phyloP scores from a whole-genome alignment of 2,113 vertebrate species.

The Cairina moschata region DNA sequence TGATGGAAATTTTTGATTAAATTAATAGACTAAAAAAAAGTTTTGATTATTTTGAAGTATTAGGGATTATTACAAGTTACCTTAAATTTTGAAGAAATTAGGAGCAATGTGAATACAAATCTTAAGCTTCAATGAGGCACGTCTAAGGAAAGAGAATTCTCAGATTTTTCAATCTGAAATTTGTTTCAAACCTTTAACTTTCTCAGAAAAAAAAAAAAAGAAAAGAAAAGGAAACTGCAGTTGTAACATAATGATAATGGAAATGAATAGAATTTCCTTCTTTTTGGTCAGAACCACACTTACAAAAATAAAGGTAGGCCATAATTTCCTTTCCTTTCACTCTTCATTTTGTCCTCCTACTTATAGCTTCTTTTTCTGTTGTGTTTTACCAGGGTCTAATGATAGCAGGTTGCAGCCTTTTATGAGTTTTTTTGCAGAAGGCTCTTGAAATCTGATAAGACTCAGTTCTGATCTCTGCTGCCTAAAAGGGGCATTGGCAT shows the following conservation, averaged over 20 bases:
- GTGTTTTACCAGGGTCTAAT: not conserved
- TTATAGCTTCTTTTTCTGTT: not conserved
- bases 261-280: not conserved
- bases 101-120: not conserved
- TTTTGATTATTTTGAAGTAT: not conserved
- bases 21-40: not conserved
- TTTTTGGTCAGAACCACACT: not conserved
- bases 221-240: not conserved
- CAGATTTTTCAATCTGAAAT: not conserved
- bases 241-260: rapidly evolving
- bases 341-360: not conserved
- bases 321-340: not conserved
- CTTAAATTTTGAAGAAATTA: not conserved
- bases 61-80: not conserved
- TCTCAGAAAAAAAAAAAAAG: too few relatives aligned
- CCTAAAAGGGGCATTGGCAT: not conserved
- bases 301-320: not conserved
- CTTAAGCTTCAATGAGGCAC: not conserved
- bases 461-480: not conserved
- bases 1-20: not conserved
- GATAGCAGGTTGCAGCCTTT: not conserved
- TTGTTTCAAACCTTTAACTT: not conserved
- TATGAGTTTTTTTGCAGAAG: not conserved
- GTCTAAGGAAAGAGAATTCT: not conserved
- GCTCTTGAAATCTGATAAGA: not conserved